Evolutionary conservation across 2,797 vertebrate genomes (phyloP), one percentile per base, ranked within the genome.

Genomic region (Lates japonicus): DNA sequence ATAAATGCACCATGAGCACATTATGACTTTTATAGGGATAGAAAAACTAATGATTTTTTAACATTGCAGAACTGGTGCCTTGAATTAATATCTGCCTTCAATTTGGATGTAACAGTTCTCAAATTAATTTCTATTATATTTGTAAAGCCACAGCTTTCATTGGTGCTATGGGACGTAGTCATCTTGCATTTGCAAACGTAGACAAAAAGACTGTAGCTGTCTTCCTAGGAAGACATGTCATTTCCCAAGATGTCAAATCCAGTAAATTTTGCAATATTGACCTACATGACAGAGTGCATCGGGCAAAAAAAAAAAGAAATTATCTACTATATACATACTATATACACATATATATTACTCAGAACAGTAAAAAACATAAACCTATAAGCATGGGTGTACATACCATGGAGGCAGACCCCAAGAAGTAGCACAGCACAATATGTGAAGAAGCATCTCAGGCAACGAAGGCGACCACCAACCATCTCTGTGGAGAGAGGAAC

Each of bases 401-500:
- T 81, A 91, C 88, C 46, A 0, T 60, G n/a, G 4, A 78, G 57
- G 39, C 29, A 66, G 55, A 78, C 0, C 61, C 62, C 35, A 4
- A 80, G 52, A 20, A 89, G 70, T 19, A 87, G 75, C 49, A 62
- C 20, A 87, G 72, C 60, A 16, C 3, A 16, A 71, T n/a, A 64
- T 3, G 22, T 3, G 0, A 83, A 54, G 20, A 66, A 14, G 55
- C 37, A 51, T 42, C 22, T 46, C 52, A 60, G 10, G 69, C 72
- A 35, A 35, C 1, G 2, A 2, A 55, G 11, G 3, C 19, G 16
- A 61, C 76, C 80, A 44, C 37, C 82, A 63, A 1, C 0, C 90
- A 91, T 90, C n/a, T 78, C 78, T 81, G 54, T 25, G 35, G 2
- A 2, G 31, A 76, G 17, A 70, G 46, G 16, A 76, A 71, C 39